These are phyloP conservation scores for Drosophila emarginata DNA, from an alignment of 2,888 invertebrate species.

Conservation along the genomic window DNA sequence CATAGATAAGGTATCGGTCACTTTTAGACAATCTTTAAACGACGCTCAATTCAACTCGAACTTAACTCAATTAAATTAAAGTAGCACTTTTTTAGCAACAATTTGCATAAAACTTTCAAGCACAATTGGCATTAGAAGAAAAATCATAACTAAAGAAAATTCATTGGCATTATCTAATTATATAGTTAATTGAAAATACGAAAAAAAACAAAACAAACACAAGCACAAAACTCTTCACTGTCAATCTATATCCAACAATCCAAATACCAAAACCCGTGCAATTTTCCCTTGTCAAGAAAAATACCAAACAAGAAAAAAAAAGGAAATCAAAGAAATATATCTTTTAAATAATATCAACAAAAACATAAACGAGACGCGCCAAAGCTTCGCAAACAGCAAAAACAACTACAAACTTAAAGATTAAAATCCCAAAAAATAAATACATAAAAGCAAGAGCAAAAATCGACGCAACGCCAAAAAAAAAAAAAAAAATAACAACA, in stretches of 20 bases:
- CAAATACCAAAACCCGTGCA: constrained; percentile 61
- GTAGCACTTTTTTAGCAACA: constrained; percentile 51
- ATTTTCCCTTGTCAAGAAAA: constrained; percentile 59
- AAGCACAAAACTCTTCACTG: constrained; percentile 13
- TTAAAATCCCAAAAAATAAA: constrained; percentile 23
- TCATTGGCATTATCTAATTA: constrained; percentile 51
- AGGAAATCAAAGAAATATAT: constrained; percentile 18
- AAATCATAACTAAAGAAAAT: constrained; percentile 26
- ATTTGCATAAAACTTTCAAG: constrained; percentile 69
- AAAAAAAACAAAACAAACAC: neutral
- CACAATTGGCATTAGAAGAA: constrained; percentile 57
- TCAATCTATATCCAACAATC: constrained; percentile 46
- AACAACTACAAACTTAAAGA: constrained; percentile 12
- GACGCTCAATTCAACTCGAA: constrained; percentile 35
- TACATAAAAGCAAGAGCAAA: constrained; percentile 27
- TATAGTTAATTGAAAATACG: constrained; percentile 18
- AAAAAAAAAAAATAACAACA: constrained; percentile 10
- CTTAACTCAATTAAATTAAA: constrained; percentile 8
- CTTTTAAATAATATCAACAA: constrained; percentile 17
- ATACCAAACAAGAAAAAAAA: constrained; percentile 51
- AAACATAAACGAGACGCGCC: constrained; percentile 18
- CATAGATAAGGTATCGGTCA: neutral
- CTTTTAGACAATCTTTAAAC: constrained; percentile 16
- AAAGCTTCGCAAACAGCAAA: neutral
- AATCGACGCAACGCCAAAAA: constrained; percentile 8